phyloP scores from a whole-genome alignment of 2,113 vertebrate species.

The Marcusenius ussheri region DNA sequence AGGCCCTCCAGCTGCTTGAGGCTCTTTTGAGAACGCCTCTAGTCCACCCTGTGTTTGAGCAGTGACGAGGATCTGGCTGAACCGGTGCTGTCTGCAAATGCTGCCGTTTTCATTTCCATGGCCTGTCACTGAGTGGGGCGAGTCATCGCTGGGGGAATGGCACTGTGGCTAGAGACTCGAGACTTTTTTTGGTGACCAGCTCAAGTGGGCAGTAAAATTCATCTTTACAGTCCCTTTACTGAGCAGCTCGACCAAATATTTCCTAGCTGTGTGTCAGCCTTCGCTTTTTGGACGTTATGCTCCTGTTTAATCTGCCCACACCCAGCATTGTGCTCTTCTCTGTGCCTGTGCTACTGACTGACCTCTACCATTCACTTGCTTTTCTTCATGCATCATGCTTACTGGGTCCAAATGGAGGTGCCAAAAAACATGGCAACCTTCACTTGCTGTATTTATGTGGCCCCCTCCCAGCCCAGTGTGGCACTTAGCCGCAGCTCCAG shows the following conservation, averaged over 20 bases:
- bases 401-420: not conserved
- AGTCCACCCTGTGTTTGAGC: constrained; percentile 45
- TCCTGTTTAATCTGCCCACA: not conserved
- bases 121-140: not conserved
- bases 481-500: not conserved
- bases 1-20: constrained; percentile 28
- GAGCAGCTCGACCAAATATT: not conserved
- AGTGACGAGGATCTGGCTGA: constrained; percentile 57
- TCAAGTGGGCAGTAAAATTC: not conserved
- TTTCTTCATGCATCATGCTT: not conserved
- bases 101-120: constrained; percentile 12
- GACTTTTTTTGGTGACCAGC: too few relatives aligned
- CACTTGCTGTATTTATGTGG: not conserved
- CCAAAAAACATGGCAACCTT: not conserved
- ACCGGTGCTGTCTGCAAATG: constrained; percentile 60
- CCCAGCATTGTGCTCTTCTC: not conserved
- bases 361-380: not conserved
- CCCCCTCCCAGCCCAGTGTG: not conserved
- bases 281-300: not conserved
- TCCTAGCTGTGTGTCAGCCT: not conserved
- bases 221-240: not conserved
- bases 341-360: not conserved
- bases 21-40: constrained; percentile 47
- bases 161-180: constrained; percentile 23
- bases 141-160: constrained; percentile 43